Conservation (phyloP, 2,113 vertebrate genomes). For the Eolophus roseicapilla region DNA sequence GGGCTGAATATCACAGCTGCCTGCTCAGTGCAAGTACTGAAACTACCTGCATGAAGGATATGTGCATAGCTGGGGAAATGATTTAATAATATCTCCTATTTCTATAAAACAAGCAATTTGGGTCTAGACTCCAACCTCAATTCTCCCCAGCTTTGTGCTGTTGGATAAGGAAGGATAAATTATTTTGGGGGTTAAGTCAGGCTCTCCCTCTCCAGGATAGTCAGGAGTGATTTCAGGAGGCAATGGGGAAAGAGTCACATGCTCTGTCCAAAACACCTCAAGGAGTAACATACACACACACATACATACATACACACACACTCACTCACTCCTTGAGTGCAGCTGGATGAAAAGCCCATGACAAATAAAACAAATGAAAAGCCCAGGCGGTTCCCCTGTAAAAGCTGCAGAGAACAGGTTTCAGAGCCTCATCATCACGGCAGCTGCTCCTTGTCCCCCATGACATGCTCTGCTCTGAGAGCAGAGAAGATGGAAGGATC, state of each 20-base stretch:
- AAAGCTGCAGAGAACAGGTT: not conserved
- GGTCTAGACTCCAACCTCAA: not conserved
- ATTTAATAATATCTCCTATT: not conserved
- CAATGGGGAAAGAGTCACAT: not conserved
- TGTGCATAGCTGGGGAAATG: not conserved
- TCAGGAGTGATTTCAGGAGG: not conserved
- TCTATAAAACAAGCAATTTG: not conserved
- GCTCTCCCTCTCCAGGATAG: not conserved
- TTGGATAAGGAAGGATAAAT: not conserved
- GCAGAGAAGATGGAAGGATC: not conserved
- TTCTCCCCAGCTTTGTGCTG: not conserved
- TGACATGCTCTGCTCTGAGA: not conserved
- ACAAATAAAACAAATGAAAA: not conserved
- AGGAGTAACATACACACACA: not conserved
- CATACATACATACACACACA: not conserved
- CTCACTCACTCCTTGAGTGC: not conserved
- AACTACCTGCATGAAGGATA: not conserved
- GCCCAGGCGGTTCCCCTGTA: accelerated
- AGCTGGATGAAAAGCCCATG: not conserved
- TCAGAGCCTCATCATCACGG: not conserved
- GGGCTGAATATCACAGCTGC: not conserved
- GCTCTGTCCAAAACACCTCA: not conserved
- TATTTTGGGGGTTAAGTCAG: not conserved
- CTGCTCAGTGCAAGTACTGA: not conserved
- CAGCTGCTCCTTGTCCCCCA: not conserved